phyloP scores from a whole-genome alignment of 2,797 vertebrate species.

The Ibycter americanus region DNA sequence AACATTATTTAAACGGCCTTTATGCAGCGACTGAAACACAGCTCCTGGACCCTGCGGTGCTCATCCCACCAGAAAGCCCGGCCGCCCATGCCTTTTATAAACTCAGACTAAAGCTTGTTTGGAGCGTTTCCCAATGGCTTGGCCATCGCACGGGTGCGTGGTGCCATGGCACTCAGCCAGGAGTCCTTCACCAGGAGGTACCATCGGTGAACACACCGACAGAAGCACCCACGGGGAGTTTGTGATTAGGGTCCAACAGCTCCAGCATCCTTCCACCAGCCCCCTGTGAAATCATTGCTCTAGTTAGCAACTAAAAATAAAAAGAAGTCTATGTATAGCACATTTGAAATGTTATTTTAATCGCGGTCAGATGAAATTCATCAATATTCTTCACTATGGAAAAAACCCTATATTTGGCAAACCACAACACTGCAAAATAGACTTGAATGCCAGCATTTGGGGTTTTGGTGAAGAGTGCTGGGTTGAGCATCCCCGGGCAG shows the following conservation, averaged over 20 bases:
- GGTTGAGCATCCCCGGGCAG: background rate
- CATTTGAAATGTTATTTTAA: background rate
- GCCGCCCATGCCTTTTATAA: rapidly evolving
- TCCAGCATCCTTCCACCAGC: background rate
- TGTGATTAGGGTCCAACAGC: rapidly evolving
- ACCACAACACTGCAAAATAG: background rate
- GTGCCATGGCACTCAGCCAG: rapidly evolving
- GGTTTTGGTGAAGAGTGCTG: rapidly evolving
- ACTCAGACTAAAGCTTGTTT: too few species aligned
- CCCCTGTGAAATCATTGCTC: background rate
- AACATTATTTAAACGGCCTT: rapidly evolving
- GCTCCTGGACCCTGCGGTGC: rapidly evolving
- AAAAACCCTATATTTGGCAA: background rate
- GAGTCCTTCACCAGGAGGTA: too few species aligned
- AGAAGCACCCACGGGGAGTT: background rate
- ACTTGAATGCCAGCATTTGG: background rate
- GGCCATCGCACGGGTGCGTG: rapidly evolving
- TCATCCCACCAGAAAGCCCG: background rate
- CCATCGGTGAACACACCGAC: rapidly evolving
- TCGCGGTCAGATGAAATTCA: background rate
- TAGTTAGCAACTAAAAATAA: background rate
- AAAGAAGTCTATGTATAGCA: background rate
- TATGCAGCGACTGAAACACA: background rate
- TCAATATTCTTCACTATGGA: background rate
- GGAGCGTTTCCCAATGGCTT: background rate